These are phyloP conservation scores for Trachurus trachurus DNA, from an alignment of 2,797 vertebrate species.

Conservation along the genomic window DNA sequence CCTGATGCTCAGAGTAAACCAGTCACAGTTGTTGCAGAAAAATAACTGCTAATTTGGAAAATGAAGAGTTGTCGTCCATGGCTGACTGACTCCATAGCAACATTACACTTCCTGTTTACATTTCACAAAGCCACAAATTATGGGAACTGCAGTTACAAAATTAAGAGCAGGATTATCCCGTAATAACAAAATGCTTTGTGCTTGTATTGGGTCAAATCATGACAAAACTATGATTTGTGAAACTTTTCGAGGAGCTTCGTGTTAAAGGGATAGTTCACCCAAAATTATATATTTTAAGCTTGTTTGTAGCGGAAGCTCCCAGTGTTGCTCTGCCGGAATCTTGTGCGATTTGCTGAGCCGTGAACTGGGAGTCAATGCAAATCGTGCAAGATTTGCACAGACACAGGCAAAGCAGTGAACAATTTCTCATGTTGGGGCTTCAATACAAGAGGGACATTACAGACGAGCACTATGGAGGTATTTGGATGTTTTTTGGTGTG, in stretches of 20 bases:
- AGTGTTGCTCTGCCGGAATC: too few relatives aligned
- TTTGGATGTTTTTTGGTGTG: too few relatives aligned
- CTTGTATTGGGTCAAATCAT: background rate
- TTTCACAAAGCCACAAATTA: background rate
- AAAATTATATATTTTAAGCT: too few relatives aligned
- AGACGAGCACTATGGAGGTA: too few relatives aligned
- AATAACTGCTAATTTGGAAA: background rate
- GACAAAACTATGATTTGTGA: background rate
- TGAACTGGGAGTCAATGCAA: too few relatives aligned
- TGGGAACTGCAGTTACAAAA: background rate
- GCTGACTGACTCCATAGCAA: background rate
- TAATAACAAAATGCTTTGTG: background rate
- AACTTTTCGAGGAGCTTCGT: background rate
- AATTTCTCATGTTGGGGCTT: too few relatives aligned
- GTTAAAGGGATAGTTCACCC: too few relatives aligned
- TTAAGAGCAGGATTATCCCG: background rate
- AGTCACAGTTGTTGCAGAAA: background rate
- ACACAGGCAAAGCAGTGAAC: too few relatives aligned
- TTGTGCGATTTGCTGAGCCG: too few relatives aligned
- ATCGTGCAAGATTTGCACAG: too few relatives aligned
- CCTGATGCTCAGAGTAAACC: background rate
- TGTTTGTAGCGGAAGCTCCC: too few relatives aligned
- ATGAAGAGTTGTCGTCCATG: background rate
- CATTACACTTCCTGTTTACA: slow-evolving; percentile 22
- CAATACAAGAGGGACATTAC: too few relatives aligned